Evolutionary conservation across 2,113 vertebrate species (phyloP).

Genomic region (Phoxinus phoxinus): DNA sequence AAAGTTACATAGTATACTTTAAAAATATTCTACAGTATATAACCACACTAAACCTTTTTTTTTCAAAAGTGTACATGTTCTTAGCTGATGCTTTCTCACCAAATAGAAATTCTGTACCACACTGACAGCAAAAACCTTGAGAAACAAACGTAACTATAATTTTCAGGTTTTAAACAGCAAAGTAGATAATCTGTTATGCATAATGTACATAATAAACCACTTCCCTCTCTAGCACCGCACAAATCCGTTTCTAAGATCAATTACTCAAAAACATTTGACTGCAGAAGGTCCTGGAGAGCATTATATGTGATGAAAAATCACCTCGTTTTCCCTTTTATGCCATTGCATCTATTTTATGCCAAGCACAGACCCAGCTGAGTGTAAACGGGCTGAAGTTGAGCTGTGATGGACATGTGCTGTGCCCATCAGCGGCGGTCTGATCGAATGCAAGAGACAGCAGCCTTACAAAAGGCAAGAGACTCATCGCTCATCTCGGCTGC

Average conservation of each 20-base stretch:
- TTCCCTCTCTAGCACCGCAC: neutral
- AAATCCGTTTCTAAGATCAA: neutral
- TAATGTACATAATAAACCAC: too few relatives aligned
- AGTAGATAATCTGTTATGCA: too few relatives aligned
- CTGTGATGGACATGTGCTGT: slow-evolving; percentile 25
- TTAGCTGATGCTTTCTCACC: too few relatives aligned
- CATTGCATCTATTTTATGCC: neutral
- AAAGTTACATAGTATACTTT: too few relatives aligned
- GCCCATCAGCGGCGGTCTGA: slow-evolving; percentile 56
- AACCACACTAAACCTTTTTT: too few relatives aligned
- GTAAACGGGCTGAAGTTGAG: slow-evolving; percentile 6
- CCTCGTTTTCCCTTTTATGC: neutral
- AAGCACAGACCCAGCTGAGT: neutral
- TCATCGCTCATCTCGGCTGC: slow-evolving; percentile 63
- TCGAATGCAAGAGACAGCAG: slow-evolving; percentile 40
- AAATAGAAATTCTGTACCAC: too few relatives aligned
- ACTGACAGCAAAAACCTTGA: too few relatives aligned
- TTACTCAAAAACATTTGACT: neutral
- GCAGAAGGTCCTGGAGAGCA: neutral
- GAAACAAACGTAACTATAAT: too few relatives aligned
- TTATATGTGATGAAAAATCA: neutral
- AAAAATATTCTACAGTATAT: too few relatives aligned
- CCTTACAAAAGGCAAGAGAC: slow-evolving; percentile 64
- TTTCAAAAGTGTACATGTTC: too few relatives aligned
- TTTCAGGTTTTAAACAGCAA: too few relatives aligned